phyloP scores from a whole-genome alignment of 2,113 vertebrate genomes.

The Amblyornis subalaris region DNA sequence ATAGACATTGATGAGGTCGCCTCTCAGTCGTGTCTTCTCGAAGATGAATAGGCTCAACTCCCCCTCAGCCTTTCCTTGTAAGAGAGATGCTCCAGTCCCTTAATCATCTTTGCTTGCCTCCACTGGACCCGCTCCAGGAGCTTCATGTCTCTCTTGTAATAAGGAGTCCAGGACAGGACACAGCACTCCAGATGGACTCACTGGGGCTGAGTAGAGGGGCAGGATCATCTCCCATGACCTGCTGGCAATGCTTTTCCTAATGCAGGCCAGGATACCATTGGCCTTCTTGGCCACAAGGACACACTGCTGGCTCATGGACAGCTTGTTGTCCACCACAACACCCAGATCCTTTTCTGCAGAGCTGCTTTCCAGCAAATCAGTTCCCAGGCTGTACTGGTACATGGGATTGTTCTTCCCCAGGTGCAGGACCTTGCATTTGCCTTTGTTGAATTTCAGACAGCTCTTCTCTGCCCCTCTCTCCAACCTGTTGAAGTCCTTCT shows the following conservation, averaged over 20 bases:
- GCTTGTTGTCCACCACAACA: neutral
- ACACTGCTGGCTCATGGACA: neutral
- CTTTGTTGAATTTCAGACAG: neutral
- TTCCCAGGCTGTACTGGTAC: neutral
- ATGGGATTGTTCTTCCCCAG: neutral
- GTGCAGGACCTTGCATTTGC: neutral
- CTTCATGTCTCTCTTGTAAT: neutral
- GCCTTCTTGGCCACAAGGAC: neutral
- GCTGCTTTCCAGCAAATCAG: neutral
- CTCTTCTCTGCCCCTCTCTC: neutral
- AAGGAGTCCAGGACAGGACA: neutral
- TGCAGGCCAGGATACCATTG: fast-evolving
- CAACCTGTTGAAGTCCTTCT: neutral
- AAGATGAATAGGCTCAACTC: neutral
- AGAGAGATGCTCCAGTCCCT: neutral
- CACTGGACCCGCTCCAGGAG: neutral
- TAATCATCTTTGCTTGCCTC: neutral
- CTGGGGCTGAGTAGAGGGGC: neutral
- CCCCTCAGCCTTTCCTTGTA: neutral
- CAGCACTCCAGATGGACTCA: neutral
- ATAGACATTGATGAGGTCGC: fast-evolving
- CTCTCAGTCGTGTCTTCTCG: neutral
- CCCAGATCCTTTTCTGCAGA: neutral
- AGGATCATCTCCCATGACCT: neutral
- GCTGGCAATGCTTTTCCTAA: neutral